Evolutionary conservation across 2,888 invertebrate genomes (phyloP), one percentile per base, ranked within the genome.

Genomic region (Choristoneura rosaceana): DNA sequence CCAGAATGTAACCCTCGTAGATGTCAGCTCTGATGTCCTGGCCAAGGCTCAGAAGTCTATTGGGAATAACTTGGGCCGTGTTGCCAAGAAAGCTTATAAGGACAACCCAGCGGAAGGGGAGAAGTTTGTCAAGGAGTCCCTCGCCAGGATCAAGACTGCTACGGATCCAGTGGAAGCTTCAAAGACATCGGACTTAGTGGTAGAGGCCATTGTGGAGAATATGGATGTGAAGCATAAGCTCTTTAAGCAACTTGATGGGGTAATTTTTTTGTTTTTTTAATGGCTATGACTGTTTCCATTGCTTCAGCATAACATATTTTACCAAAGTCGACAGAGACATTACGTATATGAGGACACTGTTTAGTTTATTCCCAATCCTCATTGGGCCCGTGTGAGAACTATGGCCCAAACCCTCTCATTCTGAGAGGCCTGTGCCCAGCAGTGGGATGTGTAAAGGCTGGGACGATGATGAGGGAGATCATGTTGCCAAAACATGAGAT

Each of bases 121-220:
- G 75, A 95, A 95, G 80, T 98, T 97, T 84, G 93, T 97, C 8
- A 83, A 92, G 0, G 95, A 96, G 17, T 94, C 97, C 0, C 83
- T 96, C 75, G 89, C 90, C 5, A 95, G 96, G 59, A 94, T 98
- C 66, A 95, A 94, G 75, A 95, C 95, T 1, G 93, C 95, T 0
- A 96, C 96, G 0, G 95, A 96, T 82, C 86, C 96, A 0, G 89
- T 90, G 1, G 95, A 93, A 50, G 95, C 96, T 14, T 96, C 96
- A 0, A 95, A 95, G 84, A 90, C 95, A 25, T 93, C 96, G 8
- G 97, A 98, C 88, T 87, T 98, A 71, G 96, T 98, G 3, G 95
- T 98, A 14, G 98, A 98, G 90, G 98, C 98, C 9, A 97, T 98
- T 82, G 96, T 98, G 9, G 98, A 98, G 87, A 98, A 98, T 83